These are phyloP conservation scores for Spongilla lacustris DNA, from an alignment of 37 sponge, comb jelly and placozoan genomes.

Conservation along the genomic window DNA sequence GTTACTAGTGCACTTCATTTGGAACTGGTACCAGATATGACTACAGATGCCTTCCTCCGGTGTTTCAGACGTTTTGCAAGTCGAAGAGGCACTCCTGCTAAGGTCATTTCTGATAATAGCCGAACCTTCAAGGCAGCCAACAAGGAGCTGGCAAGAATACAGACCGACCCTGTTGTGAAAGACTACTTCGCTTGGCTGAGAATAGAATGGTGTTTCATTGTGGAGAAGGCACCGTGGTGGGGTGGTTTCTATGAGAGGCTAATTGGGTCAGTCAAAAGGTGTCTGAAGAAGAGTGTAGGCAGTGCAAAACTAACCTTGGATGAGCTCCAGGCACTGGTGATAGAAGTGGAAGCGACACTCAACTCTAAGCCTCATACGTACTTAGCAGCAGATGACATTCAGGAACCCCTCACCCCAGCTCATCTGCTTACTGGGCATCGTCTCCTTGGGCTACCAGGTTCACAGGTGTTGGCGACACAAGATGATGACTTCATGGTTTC, in stretches of 20 bases:
- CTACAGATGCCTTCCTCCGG: constrained; percentile 23
- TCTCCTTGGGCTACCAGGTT: background rate
- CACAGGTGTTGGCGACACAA: too few relatives aligned
- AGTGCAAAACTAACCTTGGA: constrained; percentile 31
- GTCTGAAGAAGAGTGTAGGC: constrained; percentile 14
- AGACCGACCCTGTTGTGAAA: background rate
- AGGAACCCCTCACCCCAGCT: constrained; percentile 46
- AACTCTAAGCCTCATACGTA: constrained; percentile 52
- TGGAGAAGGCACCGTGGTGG: constrained; percentile 33
- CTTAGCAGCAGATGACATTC: too few relatives aligned
- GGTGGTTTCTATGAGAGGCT: constrained; percentile 25
- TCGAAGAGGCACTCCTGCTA: constrained; percentile 5
- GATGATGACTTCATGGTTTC: too few relatives aligned
- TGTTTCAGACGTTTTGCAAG: constrained; percentile 21
- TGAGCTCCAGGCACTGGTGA: constrained; percentile 28
- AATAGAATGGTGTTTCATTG: constrained; percentile 25
- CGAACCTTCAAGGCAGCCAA: constrained; percentile 20
- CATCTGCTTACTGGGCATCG: constrained; percentile 21
- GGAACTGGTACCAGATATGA: constrained; percentile 22
- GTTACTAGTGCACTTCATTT: constrained; percentile 26
- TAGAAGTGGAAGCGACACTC: constrained; percentile 23
- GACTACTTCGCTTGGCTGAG: constrained; percentile 4
- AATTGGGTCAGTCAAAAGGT: constrained; percentile 25
- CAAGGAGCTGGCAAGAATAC: too few relatives aligned
- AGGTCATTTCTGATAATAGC: constrained; percentile 40